These are phyloP conservation scores for Chloroceryle inda DNA, from an alignment of 2,797 vertebrate genomes.

Conservation along the genomic window DNA sequence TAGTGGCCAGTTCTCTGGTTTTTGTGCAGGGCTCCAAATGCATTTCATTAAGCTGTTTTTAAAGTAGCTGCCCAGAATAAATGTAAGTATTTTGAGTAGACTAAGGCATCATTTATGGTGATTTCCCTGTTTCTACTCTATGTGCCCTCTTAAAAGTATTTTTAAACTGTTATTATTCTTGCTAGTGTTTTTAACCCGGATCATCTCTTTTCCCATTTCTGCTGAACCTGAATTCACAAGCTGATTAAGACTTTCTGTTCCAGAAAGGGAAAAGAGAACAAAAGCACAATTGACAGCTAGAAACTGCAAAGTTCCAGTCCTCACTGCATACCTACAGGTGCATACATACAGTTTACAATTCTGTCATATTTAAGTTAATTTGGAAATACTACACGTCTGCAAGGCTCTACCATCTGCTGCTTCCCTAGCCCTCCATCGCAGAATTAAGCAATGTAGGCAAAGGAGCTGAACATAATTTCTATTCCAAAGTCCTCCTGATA, in stretches of 20 bases:
- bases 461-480: background rate
- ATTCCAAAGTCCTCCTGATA: background rate
- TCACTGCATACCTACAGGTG: background rate
- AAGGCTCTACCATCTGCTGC: slow-evolving; percentile 33
- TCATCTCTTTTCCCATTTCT: background rate
- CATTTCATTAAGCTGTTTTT: background rate
- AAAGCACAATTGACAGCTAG: background rate
- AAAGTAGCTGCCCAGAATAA: background rate
- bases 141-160: background rate
- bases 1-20: background rate
- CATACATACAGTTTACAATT: background rate
- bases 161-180: background rate
- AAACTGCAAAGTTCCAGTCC: background rate
- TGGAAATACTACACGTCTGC: background rate
- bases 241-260: background rate
- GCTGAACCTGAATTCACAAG: background rate
- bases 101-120: rapidly evolving
- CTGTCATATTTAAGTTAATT: background rate
- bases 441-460: background rate
- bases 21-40: background rate
- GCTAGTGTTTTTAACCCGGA: background rate
- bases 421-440: background rate
- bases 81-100: background rate
- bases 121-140: background rate
- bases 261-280: background rate